Evolutionary conservation across 2,888 invertebrate species (phyloP), one percentile per base, ranked within the genome.

Genomic region (Aproaerema taeniolella): DNA sequence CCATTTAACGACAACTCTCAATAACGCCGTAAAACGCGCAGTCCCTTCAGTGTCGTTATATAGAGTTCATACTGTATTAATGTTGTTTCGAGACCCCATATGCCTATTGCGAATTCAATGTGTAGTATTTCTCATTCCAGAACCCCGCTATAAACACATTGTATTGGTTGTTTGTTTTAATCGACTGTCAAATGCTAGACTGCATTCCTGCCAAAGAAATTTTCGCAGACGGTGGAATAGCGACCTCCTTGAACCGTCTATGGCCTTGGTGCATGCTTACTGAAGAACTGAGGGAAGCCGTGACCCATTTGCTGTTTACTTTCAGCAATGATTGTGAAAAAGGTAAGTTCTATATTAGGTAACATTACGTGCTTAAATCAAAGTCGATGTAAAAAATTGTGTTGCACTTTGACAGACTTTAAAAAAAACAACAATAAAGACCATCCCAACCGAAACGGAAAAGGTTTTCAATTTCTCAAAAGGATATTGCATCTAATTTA

Each of bases 261-360:
- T 92, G 92, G 92, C 79, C 88, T 2, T 92, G 92, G 91, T 89
- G 90, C 53, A 87, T 87, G 59, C 78, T 89, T 53, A 89, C 89
- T 14, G 89, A 89, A 35, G 71, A 67, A 33, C 67, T 90, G 28
- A 58, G 90, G 2, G 70, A 79, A 1, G 85, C 89, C 11, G 81
- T 88, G 10, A 68, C 92, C 38, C 88, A 88, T 53, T 71, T 92
- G 50, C 56, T 93, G 29, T 85, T 89, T 39, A 91, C 90, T 0
- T 91, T 90, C 52, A 91, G 91, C 1, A 89, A 90, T 39, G 82
- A 89, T 45, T 91, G 91, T 56, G 62, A 83, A 9, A 79, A 85
- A 83, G 92, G 92, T 91, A 34, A 5, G 20, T 11, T 20, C 5
- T 4, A 6, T 4, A 20, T 20, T 20, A n/a, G n/a, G n/a, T n/a